phyloP scores from a whole-genome alignment of 23 tunicate species.

The Styela clava region DNA sequence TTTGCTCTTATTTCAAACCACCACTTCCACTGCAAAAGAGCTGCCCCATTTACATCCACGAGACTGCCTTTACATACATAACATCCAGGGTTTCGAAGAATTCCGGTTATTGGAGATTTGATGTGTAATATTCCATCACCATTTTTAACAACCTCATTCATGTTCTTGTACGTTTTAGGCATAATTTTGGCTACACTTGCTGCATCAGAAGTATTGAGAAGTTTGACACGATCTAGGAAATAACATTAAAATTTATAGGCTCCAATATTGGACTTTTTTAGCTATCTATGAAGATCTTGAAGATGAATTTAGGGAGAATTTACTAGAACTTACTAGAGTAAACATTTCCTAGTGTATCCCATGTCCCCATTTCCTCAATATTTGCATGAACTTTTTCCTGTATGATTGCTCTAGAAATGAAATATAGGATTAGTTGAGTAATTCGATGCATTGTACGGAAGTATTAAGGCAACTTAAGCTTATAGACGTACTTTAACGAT shows the following conservation, averaged over 20 bases:
- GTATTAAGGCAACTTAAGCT: no score
- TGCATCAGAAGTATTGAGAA: slow-evolving; percentile 33
- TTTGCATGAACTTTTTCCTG: slow-evolving; percentile 31
- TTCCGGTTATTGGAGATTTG: slow-evolving; percentile 33
- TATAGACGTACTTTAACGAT: no score
- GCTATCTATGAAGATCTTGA: no score
- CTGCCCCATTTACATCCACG: slow-evolving; percentile 29
- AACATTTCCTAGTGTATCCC: slow-evolving; percentile 64
- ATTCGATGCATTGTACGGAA: no score
- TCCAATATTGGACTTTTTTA: no score
- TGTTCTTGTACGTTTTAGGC: not conserved
- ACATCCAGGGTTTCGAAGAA: slow-evolving; percentile 62
- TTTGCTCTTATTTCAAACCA: slow-evolving; percentile 74
- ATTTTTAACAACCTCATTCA: not conserved
- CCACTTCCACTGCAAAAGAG: slow-evolving; percentile 54
- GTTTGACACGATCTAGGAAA: slow-evolving; percentile 32
- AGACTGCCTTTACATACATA: slow-evolving; percentile 33
- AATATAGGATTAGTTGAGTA: no score
- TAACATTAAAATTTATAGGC: no score
- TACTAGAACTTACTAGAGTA: slow-evolving; percentile 47
- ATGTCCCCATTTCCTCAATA: slow-evolving; percentile 30
- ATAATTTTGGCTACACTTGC: not conserved
- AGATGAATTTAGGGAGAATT: no score
- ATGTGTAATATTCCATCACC: slow-evolving; percentile 13
- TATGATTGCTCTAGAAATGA: slow-evolving; percentile 40